phyloP scores from a whole-genome alignment of 2,113 vertebrate genomes.

The Caretta caretta region DNA sequence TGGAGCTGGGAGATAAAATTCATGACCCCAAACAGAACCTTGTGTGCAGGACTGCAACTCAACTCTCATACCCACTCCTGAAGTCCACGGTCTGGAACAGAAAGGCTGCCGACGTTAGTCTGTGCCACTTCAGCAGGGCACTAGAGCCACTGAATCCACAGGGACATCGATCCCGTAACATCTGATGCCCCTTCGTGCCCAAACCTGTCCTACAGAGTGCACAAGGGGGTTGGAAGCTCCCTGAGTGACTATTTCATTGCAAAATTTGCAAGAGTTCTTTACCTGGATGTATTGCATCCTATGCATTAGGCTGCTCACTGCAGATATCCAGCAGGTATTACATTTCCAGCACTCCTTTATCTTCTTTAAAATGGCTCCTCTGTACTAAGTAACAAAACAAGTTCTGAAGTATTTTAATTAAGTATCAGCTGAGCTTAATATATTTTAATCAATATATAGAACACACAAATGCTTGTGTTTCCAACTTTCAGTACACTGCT shows the following conservation, averaged over 20 bases:
- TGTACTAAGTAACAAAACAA: background rate
- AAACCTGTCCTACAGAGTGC: rapidly evolving
- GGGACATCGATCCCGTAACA: background rate
- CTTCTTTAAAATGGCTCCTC: background rate
- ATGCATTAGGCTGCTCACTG: background rate
- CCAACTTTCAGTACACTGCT: rapidly evolving
- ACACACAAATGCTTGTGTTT: background rate
- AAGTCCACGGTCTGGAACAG: background rate
- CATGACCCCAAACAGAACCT: background rate
- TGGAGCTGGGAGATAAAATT: background rate
- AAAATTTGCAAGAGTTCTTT: rapidly evolving
- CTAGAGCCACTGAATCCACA: background rate
- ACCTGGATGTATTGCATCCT: background rate
- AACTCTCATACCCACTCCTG: background rate
- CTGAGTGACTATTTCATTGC: rapidly evolving
- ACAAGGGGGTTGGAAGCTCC: rapidly evolving
- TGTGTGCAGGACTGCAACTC: background rate
- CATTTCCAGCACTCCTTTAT: rapidly evolving
- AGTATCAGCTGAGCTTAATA: background rate
- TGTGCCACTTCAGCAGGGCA: rapidly evolving
- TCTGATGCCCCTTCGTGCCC: rapidly evolving
- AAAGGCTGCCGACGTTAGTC: rapidly evolving
- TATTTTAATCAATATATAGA: background rate
- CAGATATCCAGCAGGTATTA: rapidly evolving
- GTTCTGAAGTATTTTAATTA: background rate